phyloP scores from a whole-genome alignment of 2,797 vertebrate species.

The Gastrophryne carolinensis region DNA sequence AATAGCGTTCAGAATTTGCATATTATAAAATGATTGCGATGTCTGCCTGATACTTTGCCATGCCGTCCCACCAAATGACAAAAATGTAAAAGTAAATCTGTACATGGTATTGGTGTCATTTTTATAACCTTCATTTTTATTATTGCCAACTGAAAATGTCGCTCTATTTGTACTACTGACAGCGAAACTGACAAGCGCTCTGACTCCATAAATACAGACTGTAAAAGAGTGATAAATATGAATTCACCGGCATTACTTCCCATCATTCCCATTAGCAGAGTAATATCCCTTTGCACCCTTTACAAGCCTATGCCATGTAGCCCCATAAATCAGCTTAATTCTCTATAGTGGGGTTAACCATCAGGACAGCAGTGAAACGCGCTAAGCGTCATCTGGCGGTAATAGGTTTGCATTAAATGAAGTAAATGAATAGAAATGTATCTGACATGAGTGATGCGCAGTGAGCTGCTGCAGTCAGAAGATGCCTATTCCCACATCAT shows the following conservation, averaged over 20 bases:
- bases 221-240: neutral
- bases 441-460: slow-evolving; percentile 1
- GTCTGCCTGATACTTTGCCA: too few species aligned
- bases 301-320: neutral
- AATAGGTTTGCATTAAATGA: slow-evolving; percentile 31
- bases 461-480: neutral
- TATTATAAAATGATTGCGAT: too few species aligned
- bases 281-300: neutral
- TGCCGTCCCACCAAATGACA: too few species aligned
- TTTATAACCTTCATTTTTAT: neutral
- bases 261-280: neutral
- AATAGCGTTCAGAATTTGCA: too few species aligned
- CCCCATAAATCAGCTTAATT: slow-evolving; percentile 14
- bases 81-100: too few species aligned
- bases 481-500: neutral
- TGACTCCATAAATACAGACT: neutral
- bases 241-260: neutral
- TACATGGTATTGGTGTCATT: neutral
- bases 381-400: slow-evolving; percentile 8
- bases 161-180: neutral
- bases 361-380: neutral
- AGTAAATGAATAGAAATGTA: slow-evolving; percentile 22
- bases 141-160: neutral
- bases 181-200: neutral
- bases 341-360: neutral